These are phyloP conservation scores for Petrocephalus zakoni DNA, from an alignment of 2,113 vertebrate species.

Conservation along the genomic window DNA sequence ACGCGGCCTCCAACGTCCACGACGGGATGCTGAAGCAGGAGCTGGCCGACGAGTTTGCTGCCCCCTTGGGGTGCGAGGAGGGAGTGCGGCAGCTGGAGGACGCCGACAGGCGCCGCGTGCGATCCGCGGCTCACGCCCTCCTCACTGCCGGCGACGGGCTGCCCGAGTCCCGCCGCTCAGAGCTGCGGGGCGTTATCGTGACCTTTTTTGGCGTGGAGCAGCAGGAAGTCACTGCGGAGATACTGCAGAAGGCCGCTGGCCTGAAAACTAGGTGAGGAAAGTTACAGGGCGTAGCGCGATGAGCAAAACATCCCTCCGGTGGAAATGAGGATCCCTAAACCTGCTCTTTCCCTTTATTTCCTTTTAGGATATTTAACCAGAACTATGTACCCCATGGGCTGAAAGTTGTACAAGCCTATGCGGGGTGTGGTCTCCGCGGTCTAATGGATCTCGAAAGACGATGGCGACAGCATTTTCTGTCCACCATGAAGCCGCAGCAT, in stretches of 20 bases:
- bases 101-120: constrained; percentile 74
- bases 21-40: constrained; percentile 85
- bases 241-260: constrained; percentile 71
- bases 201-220: constrained; percentile 56
- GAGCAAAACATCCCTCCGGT: too few species aligned
- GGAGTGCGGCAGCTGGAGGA: constrained; percentile 80
- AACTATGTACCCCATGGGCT: constrained; percentile 83
- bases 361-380: constrained; percentile 81
- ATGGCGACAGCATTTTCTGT: constrained; percentile 93
- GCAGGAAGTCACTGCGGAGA: constrained; percentile 42
- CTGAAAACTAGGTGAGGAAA: constrained; percentile 80
- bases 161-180: constrained; percentile 66
- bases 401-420: constrained; percentile 80
- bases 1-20: constrained; percentile 85
- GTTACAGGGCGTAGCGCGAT: not conserved
- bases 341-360: not conserved
- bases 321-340: not conserved
- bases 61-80: constrained; percentile 87
- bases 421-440: constrained; percentile 68
- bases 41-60: constrained; percentile 76
- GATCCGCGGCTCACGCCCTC: constrained; percentile 83
- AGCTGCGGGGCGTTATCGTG: constrained; percentile 69
- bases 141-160: constrained; percentile 72
- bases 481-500: constrained; percentile 78
- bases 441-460: constrained; percentile 87